These are phyloP conservation scores for Columba livia DNA, from an alignment of 2,113 vertebrate genomes.

Conservation along the genomic window DNA sequence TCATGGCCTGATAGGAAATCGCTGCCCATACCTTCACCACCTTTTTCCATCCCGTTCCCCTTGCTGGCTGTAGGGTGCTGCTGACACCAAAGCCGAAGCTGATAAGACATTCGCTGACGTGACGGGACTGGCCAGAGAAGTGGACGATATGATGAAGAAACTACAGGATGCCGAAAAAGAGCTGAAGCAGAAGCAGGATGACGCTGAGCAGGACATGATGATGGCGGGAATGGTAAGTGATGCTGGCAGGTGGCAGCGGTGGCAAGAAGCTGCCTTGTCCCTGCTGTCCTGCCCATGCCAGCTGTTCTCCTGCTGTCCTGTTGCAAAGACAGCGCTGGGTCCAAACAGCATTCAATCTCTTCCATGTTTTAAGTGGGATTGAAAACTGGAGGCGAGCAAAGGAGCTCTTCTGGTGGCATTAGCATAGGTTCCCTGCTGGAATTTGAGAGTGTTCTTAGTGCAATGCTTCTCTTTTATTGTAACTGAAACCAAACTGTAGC, in stretches of 20 bases:
- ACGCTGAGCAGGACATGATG: slow-evolving; percentile 92
- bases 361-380: not conserved
- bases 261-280: not conserved
- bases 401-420: not conserved
- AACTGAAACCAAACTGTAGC: not conserved
- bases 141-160: slow-evolving; percentile 86
- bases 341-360: not conserved
- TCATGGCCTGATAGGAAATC: not conserved
- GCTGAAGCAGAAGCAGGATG: slow-evolving; percentile 82
- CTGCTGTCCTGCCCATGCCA: not conserved
- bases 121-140: slow-evolving; percentile 83
- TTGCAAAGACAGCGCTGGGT: not conserved
- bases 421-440: not conserved
- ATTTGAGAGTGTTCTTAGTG: not conserved
- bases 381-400: not conserved
- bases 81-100: slow-evolving; percentile 84
- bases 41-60: not conserved
- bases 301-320: not conserved
- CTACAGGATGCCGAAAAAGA: slow-evolving; percentile 86
- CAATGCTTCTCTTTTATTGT: not conserved
- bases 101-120: slow-evolving; percentile 88
- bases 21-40: not conserved
- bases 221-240: slow-evolving; percentile 89
- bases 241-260: not conserved
- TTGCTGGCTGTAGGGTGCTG: slow-evolving; percentile 81